These are phyloP conservation scores for Gryllus bimaculatus DNA, from an alignment of 1,140 invertebrate species.

Conservation along the genomic window DNA sequence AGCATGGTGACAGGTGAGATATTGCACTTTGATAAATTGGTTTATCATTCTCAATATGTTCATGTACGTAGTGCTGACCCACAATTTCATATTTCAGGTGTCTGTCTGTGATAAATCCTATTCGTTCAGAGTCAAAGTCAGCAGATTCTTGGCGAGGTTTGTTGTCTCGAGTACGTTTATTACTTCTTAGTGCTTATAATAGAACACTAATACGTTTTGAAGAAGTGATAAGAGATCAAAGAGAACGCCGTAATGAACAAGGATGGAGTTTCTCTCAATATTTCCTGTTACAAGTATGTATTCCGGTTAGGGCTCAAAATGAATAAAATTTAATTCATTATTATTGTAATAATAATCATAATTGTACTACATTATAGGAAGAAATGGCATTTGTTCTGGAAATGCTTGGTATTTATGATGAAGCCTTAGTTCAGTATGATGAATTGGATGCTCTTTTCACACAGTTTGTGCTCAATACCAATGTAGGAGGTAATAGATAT, in stretches of 20 bases:
- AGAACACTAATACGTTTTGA: conserved; percentile 77
- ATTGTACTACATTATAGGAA: conserved; percentile 56
- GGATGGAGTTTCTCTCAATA: conserved; percentile 93
- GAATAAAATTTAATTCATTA: conserved; percentile 7
- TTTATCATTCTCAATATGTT: background rate
- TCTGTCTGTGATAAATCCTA: conserved; percentile 81
- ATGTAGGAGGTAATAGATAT: conserved; percentile 54
- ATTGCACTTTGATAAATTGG: background rate
- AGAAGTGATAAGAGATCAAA: conserved; percentile 78
- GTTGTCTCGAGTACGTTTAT: conserved; percentile 67
- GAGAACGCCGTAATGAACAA: conserved; percentile 80
- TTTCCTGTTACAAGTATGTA: conserved; percentile 75
- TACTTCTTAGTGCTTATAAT: conserved; percentile 81
- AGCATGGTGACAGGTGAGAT: conserved; percentile 65
- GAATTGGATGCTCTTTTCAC: conserved; percentile 94
- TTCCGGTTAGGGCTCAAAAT: background rate
- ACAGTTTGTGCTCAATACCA: conserved; percentile 89
- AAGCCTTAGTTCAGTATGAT: conserved; percentile 93
- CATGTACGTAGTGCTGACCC: background rate
- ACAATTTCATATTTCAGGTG: conserved; percentile 54
- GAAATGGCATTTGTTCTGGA: conserved; percentile 90
- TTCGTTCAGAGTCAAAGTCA: conserved; percentile 76
- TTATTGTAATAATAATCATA: conserved; percentile 12
- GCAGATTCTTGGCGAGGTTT: conserved; percentile 83
- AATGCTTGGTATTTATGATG: conserved; percentile 87